Evolutionary conservation across 2,113 vertebrate genomes (phyloP).

Genomic region (Ochotona princeps): DNA sequence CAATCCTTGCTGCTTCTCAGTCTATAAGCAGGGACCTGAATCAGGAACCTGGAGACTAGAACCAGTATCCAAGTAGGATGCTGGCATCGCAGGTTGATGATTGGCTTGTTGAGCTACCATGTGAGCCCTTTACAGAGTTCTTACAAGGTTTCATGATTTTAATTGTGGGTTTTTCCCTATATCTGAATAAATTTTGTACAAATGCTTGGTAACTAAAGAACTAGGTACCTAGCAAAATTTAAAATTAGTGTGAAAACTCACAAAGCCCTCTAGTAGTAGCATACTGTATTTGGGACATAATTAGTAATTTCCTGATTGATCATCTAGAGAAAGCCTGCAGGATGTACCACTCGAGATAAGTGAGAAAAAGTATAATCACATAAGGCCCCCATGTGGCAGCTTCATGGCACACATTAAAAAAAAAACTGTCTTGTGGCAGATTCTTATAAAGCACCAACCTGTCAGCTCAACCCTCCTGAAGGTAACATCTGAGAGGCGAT

Average conservation of each 20-base stretch:
- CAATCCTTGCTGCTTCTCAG: too few species aligned
- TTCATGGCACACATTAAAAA: not conserved
- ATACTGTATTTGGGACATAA: not conserved
- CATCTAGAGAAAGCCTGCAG: not conserved
- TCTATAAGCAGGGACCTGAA: too few species aligned
- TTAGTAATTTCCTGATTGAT: constrained; percentile 15
- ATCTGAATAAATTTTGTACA: constrained; percentile 8
- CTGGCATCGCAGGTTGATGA: too few species aligned
- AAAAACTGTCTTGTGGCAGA: not conserved
- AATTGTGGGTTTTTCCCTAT: not conserved
- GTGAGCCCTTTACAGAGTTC: not conserved
- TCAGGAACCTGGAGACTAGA: too few species aligned
- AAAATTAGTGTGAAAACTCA: constrained; percentile 25
- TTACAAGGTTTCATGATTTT: not conserved
- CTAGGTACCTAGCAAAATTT: not conserved
- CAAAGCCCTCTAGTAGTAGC: not conserved
- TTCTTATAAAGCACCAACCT: constrained; percentile 28
- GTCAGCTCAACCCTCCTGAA: not conserved
- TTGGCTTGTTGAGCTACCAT: too few species aligned
- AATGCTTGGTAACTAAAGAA: constrained; percentile 14
- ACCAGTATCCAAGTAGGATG: too few species aligned
- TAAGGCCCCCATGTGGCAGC: constrained; percentile 61
- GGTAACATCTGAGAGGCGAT: not conserved
- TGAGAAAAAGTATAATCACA: constrained; percentile 34
- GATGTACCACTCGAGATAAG: not conserved